A percentile compares a stretch with the other conserved stretches of the same genome.
Conservation (phyloP, 2,888 invertebrate genomes). For the Monochamus alternatus region DNA sequence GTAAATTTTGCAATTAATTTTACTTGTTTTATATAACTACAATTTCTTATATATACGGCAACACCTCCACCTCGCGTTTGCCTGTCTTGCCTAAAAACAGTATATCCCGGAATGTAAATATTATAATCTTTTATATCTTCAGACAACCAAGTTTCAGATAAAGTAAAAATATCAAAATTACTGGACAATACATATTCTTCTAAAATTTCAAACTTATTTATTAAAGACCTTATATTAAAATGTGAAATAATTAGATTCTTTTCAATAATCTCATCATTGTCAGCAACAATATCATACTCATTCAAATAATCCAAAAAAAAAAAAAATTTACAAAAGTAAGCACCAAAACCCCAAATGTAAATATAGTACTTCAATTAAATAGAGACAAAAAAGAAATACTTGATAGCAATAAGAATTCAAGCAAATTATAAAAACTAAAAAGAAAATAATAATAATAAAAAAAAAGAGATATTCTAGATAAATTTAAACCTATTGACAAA, state of each 20-base stretch:
- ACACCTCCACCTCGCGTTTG: not conserved
- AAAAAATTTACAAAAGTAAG: not conserved
- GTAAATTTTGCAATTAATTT: conserved; percentile 5
- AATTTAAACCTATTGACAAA: not conserved
- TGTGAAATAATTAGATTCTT: not conserved
- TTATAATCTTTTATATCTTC: not conserved
- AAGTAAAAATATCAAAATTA: conserved; percentile 9
- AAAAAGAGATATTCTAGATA: not conserved
- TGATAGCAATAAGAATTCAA: not conserved
- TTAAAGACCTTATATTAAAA: not conserved
- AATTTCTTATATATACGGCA: conserved; percentile 9
- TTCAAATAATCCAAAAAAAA: not conserved
- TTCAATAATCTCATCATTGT: not conserved
- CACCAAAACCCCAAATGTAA: not conserved
- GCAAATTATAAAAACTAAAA: not conserved
- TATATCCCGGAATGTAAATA: not conserved
- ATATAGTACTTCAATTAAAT: not conserved
- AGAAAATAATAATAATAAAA: not conserved
- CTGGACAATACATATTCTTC: not conserved
- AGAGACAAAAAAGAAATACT: not conserved
- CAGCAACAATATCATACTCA: not conserved
- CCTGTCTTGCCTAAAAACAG: not conserved
- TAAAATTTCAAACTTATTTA: not conserved
- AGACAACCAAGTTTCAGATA: not conserved
- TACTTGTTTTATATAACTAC: conserved; percentile 1